Percentiles rank a stretch among this genome's conserved stretches.
Evolutionary conservation across 2,113 vertebrate genomes (phyloP).

Genomic region (Nanger granti): DNA sequence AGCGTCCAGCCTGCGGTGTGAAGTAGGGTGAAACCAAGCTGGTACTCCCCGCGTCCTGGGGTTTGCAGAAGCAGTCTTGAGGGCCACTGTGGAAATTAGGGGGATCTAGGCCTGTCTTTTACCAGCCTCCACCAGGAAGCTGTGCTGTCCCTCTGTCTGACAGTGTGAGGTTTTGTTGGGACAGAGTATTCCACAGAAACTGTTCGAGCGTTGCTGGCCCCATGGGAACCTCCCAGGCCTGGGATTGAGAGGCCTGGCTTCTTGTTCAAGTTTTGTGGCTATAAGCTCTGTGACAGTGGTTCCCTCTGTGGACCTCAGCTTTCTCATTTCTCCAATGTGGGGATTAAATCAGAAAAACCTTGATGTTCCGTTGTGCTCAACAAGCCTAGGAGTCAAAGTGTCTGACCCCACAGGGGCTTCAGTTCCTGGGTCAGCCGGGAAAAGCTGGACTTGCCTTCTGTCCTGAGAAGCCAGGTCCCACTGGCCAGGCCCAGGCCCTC

Average conservation of each 20-base stretch:
- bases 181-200: neutral
- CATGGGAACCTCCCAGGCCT: neutral
- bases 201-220: neutral
- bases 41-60: neutral
- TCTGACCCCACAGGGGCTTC: rapidly evolving
- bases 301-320: neutral
- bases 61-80: neutral
- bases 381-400: neutral
- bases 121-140: neutral
- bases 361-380: neutral
- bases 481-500: neutral
- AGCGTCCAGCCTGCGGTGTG: neutral
- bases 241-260: neutral
- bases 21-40: neutral
- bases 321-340: neutral
- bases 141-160: neutral
- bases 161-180: neutral
- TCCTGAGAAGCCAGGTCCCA: neutral
- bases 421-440: neutral
- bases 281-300: neutral
- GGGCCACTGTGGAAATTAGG: neutral
- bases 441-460: neutral
- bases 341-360: neutral
- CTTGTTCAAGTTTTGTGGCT: neutral
- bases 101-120: neutral